Evolutionary conservation across 2,113 vertebrate genomes (phyloP).

Genomic region (Calidris pygmaea): DNA sequence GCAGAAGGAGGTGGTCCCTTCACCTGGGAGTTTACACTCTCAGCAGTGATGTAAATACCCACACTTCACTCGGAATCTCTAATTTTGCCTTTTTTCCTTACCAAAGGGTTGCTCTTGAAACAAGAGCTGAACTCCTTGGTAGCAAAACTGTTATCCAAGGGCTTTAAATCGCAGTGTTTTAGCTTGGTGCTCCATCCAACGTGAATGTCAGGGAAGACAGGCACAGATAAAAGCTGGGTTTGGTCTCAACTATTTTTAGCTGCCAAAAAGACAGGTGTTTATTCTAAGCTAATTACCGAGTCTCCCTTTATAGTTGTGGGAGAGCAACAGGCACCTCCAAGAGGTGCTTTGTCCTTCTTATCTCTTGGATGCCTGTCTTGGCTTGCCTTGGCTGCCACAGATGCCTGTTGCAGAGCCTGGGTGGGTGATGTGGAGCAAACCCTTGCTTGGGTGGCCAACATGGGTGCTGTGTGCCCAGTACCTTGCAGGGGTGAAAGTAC

Average conservation of each 20-base stretch:
- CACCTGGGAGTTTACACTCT: neutral
- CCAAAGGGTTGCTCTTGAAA: neutral
- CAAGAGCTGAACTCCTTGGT: neutral
- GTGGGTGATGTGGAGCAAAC: accelerated
- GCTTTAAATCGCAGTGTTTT: neutral
- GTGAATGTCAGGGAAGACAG: neutral
- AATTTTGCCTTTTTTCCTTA: neutral
- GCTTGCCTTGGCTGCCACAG: accelerated
- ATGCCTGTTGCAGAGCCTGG: neutral
- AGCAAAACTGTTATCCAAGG: neutral
- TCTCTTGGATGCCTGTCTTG: neutral
- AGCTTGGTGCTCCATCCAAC: neutral
- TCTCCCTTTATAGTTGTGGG: neutral
- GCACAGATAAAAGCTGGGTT: neutral
- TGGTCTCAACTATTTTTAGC: neutral
- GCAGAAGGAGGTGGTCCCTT: neutral
- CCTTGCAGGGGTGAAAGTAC: neutral
- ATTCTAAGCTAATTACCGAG: neutral
- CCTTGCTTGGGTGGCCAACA: neutral
- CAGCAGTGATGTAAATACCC: neutral
- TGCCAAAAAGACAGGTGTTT: neutral
- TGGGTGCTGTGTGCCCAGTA: neutral
- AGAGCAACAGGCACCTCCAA: neutral
- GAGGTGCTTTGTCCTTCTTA: neutral
- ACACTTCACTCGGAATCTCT: neutral